phyloP scores from a whole-genome alignment of 2,888 invertebrate species.

The Drosophila tripunctata region DNA sequence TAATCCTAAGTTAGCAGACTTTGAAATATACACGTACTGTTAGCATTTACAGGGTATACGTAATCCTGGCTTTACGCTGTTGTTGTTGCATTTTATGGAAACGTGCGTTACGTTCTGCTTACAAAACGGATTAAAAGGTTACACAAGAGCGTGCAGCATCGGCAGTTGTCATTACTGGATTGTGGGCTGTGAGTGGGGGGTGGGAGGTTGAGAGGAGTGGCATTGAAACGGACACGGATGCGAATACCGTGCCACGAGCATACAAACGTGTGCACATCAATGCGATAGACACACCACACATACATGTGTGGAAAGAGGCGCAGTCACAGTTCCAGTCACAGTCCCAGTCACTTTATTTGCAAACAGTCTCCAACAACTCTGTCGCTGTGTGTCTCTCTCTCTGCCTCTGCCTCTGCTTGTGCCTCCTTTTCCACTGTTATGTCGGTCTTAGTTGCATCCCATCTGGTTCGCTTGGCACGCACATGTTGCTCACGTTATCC shows the following conservation, averaged over 20 bases:
- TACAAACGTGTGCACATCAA: conserved; percentile 21
- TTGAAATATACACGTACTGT: too few relatives aligned
- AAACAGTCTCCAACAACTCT: conserved; percentile 39
- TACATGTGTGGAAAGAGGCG: conserved; percentile 28
- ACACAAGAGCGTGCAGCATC: conserved; percentile 74
- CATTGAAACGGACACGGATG: conserved; percentile 50
- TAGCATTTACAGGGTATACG: conserved; percentile 2
- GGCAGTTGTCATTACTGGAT: conserved; percentile 35
- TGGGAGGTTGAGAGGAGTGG: conserved; percentile 3
- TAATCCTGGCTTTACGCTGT: background rate
- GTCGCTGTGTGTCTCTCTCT: background rate
- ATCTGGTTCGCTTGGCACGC: conserved; percentile 56
- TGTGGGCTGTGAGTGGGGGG: conserved; percentile 1
- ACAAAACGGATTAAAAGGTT: conserved; percentile 83
- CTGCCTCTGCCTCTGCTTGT: conserved; percentile 9
- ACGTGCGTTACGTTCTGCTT: conserved; percentile 80
- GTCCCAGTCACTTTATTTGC: conserved; percentile 70
- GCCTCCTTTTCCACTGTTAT: conserved; percentile 8
- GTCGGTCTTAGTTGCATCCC: conserved; percentile 27
- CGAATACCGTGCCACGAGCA: conserved; percentile 41
- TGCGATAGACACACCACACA: conserved; percentile 49
- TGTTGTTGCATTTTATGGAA: conserved; percentile 54
- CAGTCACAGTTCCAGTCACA: conserved; percentile 34
- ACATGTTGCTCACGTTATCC: conserved; percentile 77
- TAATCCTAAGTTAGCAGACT: too few relatives aligned